Evolutionary conservation across 2,888 invertebrate genomes (phyloP).

Genomic region (Bursaphelenchus okinawaensis): DNA sequence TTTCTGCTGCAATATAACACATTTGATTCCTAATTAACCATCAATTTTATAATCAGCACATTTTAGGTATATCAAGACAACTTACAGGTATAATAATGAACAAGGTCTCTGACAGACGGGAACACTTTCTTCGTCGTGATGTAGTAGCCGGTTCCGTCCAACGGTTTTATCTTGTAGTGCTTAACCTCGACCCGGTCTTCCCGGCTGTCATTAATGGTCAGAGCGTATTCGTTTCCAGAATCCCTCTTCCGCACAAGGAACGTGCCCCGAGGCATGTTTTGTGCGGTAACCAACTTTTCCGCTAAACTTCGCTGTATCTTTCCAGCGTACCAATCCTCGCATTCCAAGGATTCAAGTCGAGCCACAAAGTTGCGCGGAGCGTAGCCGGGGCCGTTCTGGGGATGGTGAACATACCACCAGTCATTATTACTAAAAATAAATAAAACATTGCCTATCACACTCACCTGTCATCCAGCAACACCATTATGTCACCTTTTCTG

Average conservation of each 20-base stretch:
- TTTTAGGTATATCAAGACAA: not conserved
- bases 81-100: conserved; percentile 75
- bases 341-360: conserved; percentile 87
- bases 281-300: conserved; percentile 81
- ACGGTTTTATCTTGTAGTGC: conserved; percentile 94
- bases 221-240: conserved; percentile 67
- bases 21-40: not conserved
- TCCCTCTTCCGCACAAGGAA: conserved; percentile 92
- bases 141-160: conserved; percentile 69
- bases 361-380: conserved; percentile 98
- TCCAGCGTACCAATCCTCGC: conserved; percentile 99
- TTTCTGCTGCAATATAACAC: conserved; percentile 53
- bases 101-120: conserved; percentile 80
- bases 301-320: conserved; percentile 93
- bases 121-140: conserved; percentile 94
- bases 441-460: not conserved
- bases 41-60: conserved; percentile 9
- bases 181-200: conserved; percentile 81
- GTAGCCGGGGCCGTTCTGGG: conserved; percentile 59
- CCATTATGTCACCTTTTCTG: conserved; percentile 88
- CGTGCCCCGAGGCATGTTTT: conserved; percentile 83
- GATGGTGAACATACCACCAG: conserved; percentile 89
- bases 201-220: conserved; percentile 72
- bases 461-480: conserved; percentile 78
- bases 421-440: conserved; percentile 71